A percentile compares a stretch with the other conserved stretches of the same genome.
Conservation (phyloP, 2,888 invertebrate genomes). For the Microchrysa polita region DNA sequence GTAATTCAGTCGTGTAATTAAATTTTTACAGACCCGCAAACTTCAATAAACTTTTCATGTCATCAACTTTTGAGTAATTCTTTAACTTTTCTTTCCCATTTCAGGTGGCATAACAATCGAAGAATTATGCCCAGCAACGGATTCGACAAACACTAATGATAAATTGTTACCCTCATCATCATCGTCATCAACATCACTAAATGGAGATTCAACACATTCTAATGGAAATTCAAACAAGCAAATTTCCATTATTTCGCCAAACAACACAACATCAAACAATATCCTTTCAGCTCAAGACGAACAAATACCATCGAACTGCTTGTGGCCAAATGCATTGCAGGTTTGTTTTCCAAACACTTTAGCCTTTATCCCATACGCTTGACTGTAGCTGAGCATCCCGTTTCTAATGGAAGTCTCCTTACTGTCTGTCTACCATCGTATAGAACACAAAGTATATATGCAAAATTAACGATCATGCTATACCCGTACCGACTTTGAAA, state of each 20-base stretch:
- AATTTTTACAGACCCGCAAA: too few species aligned
- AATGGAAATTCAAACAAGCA: conserved; percentile 52
- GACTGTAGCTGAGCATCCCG: too few species aligned
- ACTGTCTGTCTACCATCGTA: not conserved
- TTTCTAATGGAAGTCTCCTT: too few species aligned
- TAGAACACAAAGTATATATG: too few species aligned
- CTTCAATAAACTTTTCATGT: too few species aligned
- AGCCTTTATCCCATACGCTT: not conserved
- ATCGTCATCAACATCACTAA: conserved; percentile 43
- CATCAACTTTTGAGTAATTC: not conserved
- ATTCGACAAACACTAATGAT: not conserved
- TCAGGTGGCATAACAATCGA: conserved; percentile 62
- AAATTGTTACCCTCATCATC: not conserved
- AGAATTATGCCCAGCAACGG: conserved; percentile 58
- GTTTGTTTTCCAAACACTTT: conserved; percentile 65
- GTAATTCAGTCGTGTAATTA: too few species aligned
- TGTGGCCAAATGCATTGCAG: conserved; percentile 82
- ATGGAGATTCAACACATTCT: conserved; percentile 46
- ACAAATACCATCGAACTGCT: conserved; percentile 66
- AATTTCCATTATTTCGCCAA: conserved; percentile 1
- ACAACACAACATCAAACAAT: conserved; percentile 39
- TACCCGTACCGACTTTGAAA: conserved; percentile 17
- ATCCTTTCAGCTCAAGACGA: conserved; percentile 63
- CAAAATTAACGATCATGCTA: conserved; percentile 28
- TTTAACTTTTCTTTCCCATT: conserved; percentile 40